Evolutionary conservation across 2,888 invertebrate species (phyloP).

Genomic region (Eucriotettix oculatus): DNA sequence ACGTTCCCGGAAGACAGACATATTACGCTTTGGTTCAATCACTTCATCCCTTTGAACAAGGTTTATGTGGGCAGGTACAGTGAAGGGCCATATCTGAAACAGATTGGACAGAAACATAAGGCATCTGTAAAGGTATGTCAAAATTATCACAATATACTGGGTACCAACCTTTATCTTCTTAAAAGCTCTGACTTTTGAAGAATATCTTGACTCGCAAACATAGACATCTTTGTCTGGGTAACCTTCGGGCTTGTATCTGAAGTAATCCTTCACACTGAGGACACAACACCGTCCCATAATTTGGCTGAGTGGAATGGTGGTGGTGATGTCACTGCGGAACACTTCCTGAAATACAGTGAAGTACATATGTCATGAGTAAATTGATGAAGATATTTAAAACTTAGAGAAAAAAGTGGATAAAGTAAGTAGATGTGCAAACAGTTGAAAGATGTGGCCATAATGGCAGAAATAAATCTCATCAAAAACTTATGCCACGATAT

Average conservation of each 20-base stretch:
- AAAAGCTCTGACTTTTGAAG: conserved; percentile 67
- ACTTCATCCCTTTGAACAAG: conserved; percentile 52
- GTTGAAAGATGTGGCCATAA: neutral
- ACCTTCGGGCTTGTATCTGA: conserved; percentile 72
- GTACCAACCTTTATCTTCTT: conserved; percentile 64
- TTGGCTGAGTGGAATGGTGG: conserved; percentile 68
- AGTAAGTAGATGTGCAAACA: neutral
- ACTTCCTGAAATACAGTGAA: conserved; percentile 44
- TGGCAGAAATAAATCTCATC: neutral
- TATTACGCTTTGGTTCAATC: conserved; percentile 69
- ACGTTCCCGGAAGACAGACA: conserved; percentile 84
- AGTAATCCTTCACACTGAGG: conserved; percentile 88
- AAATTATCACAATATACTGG: neutral
- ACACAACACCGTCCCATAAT: conserved; percentile 82
- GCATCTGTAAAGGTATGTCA: neutral
- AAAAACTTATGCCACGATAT: neutral
- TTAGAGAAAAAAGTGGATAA: neutral
- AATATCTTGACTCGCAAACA: conserved; percentile 93
- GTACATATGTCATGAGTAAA: too few species aligned
- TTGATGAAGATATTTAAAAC: neutral
- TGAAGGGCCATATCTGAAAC: conserved; percentile 28
- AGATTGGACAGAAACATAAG: neutral
- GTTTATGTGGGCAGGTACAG: conserved; percentile 49
- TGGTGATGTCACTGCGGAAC: conserved; percentile 83
- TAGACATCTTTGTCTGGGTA: conserved; percentile 86